Evolutionary conservation across 1,140 invertebrate genomes (phyloP).

Genomic region (Rhopalosiphum maidis): DNA sequence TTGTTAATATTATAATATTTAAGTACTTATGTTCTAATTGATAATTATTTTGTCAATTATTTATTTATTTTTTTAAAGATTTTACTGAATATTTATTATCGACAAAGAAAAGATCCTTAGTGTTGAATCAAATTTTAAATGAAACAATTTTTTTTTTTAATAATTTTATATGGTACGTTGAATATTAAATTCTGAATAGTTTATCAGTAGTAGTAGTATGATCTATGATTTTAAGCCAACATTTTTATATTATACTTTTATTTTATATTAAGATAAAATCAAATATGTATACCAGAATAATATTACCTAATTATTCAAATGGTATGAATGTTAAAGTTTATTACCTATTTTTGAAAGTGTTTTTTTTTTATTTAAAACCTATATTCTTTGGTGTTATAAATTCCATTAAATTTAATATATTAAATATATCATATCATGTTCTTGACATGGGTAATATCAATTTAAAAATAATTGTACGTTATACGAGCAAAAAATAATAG

Average conservation of each 20-base stretch:
- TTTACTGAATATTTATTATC: background rate
- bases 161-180: slow-evolving; percentile 27
- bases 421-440: background rate
- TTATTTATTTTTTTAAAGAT: slow-evolving; percentile 12
- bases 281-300: background rate
- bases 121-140: background rate
- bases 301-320: slow-evolving; percentile 14
- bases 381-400: background rate
- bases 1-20: background rate
- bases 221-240: background rate
- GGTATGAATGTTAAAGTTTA: background rate
- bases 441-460: background rate
- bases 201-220: background rate
- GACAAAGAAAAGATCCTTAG: background rate
- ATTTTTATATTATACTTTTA: background rate
- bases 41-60: slow-evolving; percentile 10
- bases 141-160: background rate
- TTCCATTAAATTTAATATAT: background rate
- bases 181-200: slow-evolving; percentile 31
- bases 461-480: background rate
- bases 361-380: background rate
- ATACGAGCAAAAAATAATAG: background rate
- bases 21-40: background rate
- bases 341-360: background rate
- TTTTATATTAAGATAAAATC: background rate